Evolutionary conservation across 1,140 invertebrate species (phyloP), one percentile per base, ranked within the genome.

Genomic region (Paraescarpia echinospica): DNA sequence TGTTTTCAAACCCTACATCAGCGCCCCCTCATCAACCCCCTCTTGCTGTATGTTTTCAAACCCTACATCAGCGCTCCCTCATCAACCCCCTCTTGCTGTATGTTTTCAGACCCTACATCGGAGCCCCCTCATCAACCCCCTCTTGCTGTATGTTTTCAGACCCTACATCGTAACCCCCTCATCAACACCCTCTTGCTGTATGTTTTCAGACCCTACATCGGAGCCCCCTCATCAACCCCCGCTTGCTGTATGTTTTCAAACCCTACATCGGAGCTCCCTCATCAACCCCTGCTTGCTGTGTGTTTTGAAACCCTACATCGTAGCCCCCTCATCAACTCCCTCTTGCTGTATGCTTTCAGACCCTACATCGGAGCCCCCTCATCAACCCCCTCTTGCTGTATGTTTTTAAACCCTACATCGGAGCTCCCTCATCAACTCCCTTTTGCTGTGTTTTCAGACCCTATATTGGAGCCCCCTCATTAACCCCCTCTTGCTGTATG

Each of bases 391-490:
- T 95, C 22, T 90, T 95, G 59, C 93, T 93, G 41, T 41, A 41
- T 77, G 59, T 59, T 94, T 93, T 22, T 41, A 95, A 95, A 94
- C 94, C 91, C 92, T 95, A 27, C 95, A 95, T 91, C 93, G 93
- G 92, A 94, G 94, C 0, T 92, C 89, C n/a, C 93, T 94, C 41
- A 95, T 95, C 48, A 95, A 95, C 91, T 91, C 92, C 18, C 89
- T 95, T 22, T 90, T 95, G 59, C 93, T 93, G 89, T 77, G 59
- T 59, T 94, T 93, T 22, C 77, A 95, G 95, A 94, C 94, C 91
- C 92, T 95, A 27, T 95, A 95, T 91, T 92, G 93, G 92, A 94
- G 94, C 0, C 92, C 89, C n/a, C 93, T 94, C 41, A 95, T 95
- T 35, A 95, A 95, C 91, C 92, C 92, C 18, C 89, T 95, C 22